Conservation (phyloP, 2,113 vertebrate species). For the Microcebus griseorufus region DNA sequence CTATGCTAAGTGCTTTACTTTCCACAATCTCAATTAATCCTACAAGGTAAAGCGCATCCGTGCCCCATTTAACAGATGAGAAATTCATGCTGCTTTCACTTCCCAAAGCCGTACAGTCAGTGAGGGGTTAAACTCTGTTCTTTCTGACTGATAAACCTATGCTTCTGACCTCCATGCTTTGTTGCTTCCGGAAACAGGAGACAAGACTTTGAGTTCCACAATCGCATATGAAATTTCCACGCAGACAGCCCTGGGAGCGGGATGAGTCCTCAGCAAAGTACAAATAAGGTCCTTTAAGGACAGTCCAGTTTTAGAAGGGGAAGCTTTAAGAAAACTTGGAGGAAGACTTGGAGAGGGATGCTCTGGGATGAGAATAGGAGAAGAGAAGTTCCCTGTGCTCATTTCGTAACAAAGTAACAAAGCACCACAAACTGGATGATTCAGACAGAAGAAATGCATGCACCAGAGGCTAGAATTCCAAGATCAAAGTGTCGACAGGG, state of each 20-base stretch:
- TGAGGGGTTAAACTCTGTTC: neutral
- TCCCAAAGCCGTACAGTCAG: neutral
- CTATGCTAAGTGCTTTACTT: slow-evolving; percentile 42
- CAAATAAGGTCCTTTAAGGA: neutral
- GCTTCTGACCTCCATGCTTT: neutral
- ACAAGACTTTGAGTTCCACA: neutral
- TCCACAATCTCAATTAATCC: slow-evolving; percentile 25
- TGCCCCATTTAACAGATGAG: neutral
- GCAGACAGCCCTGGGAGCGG: neutral
- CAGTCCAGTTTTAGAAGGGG: neutral
- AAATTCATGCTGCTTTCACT: neutral
- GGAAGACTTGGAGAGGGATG: neutral
- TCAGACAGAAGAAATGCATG: neutral
- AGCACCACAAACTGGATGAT: neutral
- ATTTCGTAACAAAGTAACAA: neutral
- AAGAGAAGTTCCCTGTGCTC: neutral
- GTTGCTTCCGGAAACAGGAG: neutral
- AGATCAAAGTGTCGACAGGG: neutral
- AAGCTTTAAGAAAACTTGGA: neutral
- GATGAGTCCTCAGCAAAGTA: neutral
- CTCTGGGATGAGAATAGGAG: neutral
- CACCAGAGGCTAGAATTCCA: neutral
- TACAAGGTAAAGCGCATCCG: neutral
- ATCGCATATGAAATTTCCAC: neutral
- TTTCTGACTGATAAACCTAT: neutral